phyloP scores from a whole-genome alignment of 2,797 vertebrate genomes.

The Merluccius polli region DNA sequence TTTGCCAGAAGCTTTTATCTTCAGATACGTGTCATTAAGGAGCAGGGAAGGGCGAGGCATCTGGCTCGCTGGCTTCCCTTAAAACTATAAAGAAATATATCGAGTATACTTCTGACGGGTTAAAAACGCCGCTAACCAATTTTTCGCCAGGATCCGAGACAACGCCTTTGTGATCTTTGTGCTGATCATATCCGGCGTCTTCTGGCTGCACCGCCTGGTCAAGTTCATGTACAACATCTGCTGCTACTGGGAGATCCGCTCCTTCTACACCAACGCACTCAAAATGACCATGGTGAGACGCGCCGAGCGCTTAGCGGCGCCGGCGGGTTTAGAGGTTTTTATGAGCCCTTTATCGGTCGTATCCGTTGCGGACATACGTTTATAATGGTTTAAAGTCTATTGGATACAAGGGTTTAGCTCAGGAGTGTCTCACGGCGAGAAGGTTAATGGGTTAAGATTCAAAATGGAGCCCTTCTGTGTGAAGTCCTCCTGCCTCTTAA shows the following conservation, averaged over 20 bases:
- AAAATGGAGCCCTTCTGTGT: too few relatives aligned
- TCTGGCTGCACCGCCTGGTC: slow-evolving; percentile 93
- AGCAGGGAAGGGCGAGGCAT: not conserved
- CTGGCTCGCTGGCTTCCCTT: not conserved
- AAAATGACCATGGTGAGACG: slow-evolving; percentile 91
- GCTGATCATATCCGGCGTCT: slow-evolving; percentile 89
- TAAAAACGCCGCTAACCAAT: not conserved
- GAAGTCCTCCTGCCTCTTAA: not conserved
- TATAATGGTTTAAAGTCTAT: too few relatives aligned
- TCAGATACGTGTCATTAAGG: not conserved
- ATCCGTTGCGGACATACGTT: not conserved
- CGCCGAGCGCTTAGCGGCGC: not conserved
- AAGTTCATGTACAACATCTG: slow-evolving; percentile 98
- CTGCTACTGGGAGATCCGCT: slow-evolving; percentile 98
- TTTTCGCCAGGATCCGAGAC: slow-evolving; percentile 80
- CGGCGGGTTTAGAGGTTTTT: too few relatives aligned
- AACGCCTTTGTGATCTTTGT: slow-evolving; percentile 92
- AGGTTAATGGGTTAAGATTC: too few relatives aligned
- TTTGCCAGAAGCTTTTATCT: not conserved
- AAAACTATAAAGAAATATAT: not conserved
- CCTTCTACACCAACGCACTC: slow-evolving; percentile 92
- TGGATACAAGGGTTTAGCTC: too few relatives aligned
- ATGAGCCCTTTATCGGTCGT: not conserved
- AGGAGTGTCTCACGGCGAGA: too few relatives aligned
- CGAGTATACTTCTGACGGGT: not conserved